A percentile compares a stretch with the other conserved stretches of the same genome.
Evolutionary conservation across 2,888 invertebrate genomes (phyloP).

Genomic region (Malthinus flaveolus): DNA sequence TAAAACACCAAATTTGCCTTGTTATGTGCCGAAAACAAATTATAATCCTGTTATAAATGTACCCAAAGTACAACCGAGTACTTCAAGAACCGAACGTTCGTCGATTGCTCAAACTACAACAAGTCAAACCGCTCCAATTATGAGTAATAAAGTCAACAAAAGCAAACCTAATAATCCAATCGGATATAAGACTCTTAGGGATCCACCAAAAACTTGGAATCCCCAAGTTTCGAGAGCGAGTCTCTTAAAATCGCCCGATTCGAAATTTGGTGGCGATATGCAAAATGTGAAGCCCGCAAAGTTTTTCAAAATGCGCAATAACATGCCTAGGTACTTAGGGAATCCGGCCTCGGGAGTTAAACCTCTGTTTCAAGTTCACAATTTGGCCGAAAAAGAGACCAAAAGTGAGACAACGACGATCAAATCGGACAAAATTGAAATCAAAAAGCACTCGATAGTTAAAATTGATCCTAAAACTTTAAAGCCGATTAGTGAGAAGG

Average conservation of each 20-base stretch:
- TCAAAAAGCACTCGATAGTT: constrained; percentile 53
- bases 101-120: constrained; percentile 10
- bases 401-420: constrained; percentile 25
- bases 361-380: constrained; percentile 60
- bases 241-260: constrained; percentile 42
- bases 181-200: constrained; percentile 62
- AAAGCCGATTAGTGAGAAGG: constrained; percentile 56
- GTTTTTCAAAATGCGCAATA: constrained; percentile 62
- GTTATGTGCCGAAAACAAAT: constrained; percentile 47
- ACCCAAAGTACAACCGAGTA: constrained; percentile 41
- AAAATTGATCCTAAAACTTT: constrained; percentile 64
- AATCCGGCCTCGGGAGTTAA: constrained; percentile 65
- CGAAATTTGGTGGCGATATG: constrained; percentile 40
- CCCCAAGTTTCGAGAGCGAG: constrained; percentile 60
- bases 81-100: constrained; percentile 21
- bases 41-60: constrained; percentile 45
- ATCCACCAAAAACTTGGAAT: constrained; percentile 65
- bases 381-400: constrained; percentile 52
- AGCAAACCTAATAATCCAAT: constrained; percentile 50
- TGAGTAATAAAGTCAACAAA: constrained; percentile 38
- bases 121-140: constrained; percentile 24
- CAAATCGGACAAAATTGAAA: constrained; percentile 43
- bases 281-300: constrained; percentile 56
- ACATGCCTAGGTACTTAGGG: constrained; percentile 59
- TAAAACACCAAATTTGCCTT: constrained; percentile 37